Evolutionary conservation across 1,140 invertebrate species (phyloP), one percentile per base, ranked within the genome.

Genomic region (Apocrypta bakeri): DNA sequence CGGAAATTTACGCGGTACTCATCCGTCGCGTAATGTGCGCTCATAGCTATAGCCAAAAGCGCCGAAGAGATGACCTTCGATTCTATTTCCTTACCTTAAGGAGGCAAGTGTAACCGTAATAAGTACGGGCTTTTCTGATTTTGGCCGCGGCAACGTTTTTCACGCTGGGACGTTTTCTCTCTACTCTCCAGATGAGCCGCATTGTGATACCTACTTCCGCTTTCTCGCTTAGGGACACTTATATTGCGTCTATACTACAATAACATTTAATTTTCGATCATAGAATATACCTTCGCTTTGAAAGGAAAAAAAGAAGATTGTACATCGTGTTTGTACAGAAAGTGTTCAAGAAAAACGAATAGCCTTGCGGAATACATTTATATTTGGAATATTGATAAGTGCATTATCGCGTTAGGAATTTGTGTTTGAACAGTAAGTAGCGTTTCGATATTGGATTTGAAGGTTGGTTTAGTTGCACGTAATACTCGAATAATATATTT

Each of bases 191-290:
- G 33, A 37, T 37, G 68, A 17, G 14, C 9, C 14, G 29, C 27
- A 33, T 69, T n/a, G 11, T 29, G 29, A 69, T 33, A 31, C 31
- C 27, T 8, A 14, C 21, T 27, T 6, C 9, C 4, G 63, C 31
- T 37, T 17, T 68, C 68, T 33, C 24, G 63, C n/a, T 29, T 2
- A 29, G 14, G 14, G 24, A 14, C 24, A 66, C 48, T 56, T n/a
- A 0, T 63, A 64, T 27, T 29, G 56, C 75, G 33, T 80, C 69
- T 17, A 42, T 69, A 29, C 31, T 42, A 21, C 27, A 24, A 37
- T 37, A 56, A 63, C 85, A 81, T 75, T 69, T 74, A 63, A 64
- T 80, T 74, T 88, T 90, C 6, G 1, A n/a, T 56, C 48, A 56
- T 56, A 21, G 48, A 3, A 37, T 4, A 56, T 4, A n/a, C 48